Evolutionary conservation across 1,140 invertebrate genomes (phyloP), one percentile per base, ranked within the genome.

Genomic region (Drosophila ficusphila): DNA sequence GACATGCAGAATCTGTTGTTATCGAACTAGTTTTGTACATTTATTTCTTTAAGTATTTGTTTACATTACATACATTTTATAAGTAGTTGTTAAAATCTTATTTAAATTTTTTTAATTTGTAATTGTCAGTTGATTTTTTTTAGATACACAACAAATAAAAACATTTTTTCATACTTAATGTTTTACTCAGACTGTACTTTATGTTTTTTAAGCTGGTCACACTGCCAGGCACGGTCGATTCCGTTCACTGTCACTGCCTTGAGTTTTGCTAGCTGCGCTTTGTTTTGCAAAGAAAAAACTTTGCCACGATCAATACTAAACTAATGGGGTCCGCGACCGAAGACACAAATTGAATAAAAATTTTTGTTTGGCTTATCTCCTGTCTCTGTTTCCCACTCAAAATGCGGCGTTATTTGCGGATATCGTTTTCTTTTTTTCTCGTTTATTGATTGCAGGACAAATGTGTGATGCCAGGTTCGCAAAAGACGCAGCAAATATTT

Each of bases 381-480:
- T 44, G 2, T 46, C 23, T 41, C 8, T 68, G 18, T 41, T 44
- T 51, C 19, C 29, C 14, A 56, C 25, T 19, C 14, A 25, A 42
- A 56, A 64, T 64, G 60, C 60, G 39, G 56, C 60, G 3, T 1
- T 19, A 11, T 9, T 14, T 44, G 2, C 23, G 56, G 60, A 61
- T 39, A 48, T 19, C 60, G 11, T 18, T 8, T 58, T 11, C 23
- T 34, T 33, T 27, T 25, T 21, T 34, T 25, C 46, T 19, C 38
- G 64, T 57, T 27, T 79, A 11, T 76, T 38, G 58, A 42, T 82
- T 90, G 34, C 76, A 91, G 90, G 82, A 91, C 90, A 88, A 91
- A 91, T 90, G 90, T 91, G 88, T 91, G 90, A 91, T 90, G 88
- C 53, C 82, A 56, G 74, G 58, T 64, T 70, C 62, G 48, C 77